Percentiles rank a stretch among this genome's conserved stretches.
Conservation (phyloP, 2,113 vertebrate species). For the Catagonus wagneri region DNA sequence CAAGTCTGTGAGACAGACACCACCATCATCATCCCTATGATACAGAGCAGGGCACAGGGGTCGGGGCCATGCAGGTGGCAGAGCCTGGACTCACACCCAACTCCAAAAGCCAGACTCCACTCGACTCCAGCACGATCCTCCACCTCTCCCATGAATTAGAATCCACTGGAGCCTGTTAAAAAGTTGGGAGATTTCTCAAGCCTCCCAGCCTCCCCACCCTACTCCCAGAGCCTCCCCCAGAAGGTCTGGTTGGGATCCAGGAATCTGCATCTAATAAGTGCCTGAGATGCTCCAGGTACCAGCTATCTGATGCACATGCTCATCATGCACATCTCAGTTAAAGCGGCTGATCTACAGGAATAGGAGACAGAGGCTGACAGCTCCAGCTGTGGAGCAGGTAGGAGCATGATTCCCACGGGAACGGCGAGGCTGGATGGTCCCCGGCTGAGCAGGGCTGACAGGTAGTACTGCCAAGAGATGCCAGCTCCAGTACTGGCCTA, state of each 20-base stretch:
- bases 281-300: rapidly evolving
- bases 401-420: neutral
- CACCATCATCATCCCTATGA: too few species aligned
- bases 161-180: neutral
- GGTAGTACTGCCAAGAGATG: neutral
- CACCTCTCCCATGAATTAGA: neutral
- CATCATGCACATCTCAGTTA: neutral
- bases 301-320: neutral
- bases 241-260: neutral
- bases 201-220: too few species aligned
- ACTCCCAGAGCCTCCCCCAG: neutral
- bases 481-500: rapidly evolving
- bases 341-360: neutral
- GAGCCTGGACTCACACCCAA: neutral
- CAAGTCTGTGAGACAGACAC: neutral
- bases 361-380: neutral
- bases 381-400: neutral
- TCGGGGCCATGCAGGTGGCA: neutral
- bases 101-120: neutral
- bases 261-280: neutral
- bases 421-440: neutral
- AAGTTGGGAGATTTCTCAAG: neutral
- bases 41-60: too few species aligned
- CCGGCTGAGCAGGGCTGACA: neutral
- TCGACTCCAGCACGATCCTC: neutral